These are phyloP conservation scores for Calliphora vicina DNA, from an alignment of 1,140 invertebrate species.

Conservation along the genomic window DNA sequence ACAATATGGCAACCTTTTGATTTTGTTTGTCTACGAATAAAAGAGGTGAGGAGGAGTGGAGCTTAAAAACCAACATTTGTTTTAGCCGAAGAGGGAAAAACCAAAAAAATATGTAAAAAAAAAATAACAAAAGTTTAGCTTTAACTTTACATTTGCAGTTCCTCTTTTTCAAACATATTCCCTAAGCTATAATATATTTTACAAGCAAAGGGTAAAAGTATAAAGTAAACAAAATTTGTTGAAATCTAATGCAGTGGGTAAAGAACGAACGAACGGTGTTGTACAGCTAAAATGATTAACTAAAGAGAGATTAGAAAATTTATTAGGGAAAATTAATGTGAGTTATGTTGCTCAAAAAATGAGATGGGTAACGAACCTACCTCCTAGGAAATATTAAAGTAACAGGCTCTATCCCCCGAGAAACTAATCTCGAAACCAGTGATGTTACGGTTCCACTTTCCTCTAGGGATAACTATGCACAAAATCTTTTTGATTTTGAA, in stretches of 20 bases:
- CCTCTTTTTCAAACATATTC: not conserved
- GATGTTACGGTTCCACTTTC: too few species aligned
- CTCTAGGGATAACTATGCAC: too few species aligned
- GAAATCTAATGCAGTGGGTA: not conserved
- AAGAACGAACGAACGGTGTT: not conserved
- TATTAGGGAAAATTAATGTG: too few species aligned
- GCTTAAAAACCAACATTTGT: not conserved
- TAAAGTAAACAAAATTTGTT: not conserved
- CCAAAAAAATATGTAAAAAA: not conserved
- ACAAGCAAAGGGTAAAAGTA: not conserved
- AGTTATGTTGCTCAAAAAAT: too few species aligned
- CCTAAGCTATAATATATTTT: not conserved
- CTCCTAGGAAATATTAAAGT: too few species aligned
- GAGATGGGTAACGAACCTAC: too few species aligned
- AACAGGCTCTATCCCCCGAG: too few species aligned
- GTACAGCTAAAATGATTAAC: not conserved
- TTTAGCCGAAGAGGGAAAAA: not conserved
- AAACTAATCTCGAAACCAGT: too few species aligned
- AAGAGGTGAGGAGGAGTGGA: not conserved
- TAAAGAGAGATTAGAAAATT: too few species aligned
- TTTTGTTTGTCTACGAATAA: not conserved
- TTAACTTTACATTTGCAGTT: not conserved
- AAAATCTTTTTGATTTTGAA: too few species aligned
- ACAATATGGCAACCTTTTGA: not conserved
- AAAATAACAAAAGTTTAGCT: not conserved